Evolutionary conservation across 2,888 invertebrate genomes (phyloP), one percentile per base, ranked within the genome.

Genomic region (Gari tellinella): DNA sequence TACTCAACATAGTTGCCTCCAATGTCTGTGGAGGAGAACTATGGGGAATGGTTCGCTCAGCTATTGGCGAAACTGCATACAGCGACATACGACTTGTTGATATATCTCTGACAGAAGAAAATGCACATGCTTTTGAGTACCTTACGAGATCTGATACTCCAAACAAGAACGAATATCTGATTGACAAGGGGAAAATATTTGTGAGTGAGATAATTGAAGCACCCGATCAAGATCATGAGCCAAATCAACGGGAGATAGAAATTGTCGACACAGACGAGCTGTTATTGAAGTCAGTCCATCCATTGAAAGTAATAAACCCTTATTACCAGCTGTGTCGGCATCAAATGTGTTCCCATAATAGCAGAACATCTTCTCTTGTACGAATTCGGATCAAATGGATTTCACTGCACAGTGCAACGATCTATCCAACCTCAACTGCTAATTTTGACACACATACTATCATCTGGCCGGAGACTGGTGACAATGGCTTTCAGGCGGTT

Each of bases 21-120:
- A 65, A 72, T 55, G 38, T 80, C 0, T 45, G 63, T 23, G 80
- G 77, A 19, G 52, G 69, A 17, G 77, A 80, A 45, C 23, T 80
- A 2, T 80, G 80, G 80, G 80, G 80, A 21, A 56, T 74, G 57
- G 52, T 65, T 1, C 57, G 80, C 12, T 58, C 60, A n/a, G 51
- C 61, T 41, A 49, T 62, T 26, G 56, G 41, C n/a, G 68, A 69
- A 49, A 57, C 46, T 15, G 52, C 49, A 12, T 53, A 67, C 58
- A 41, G 25, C 2, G 55, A 73, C 41, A n/a, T 73, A 1, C 57
- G 56, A 17, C 12, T 67, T 19, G 14, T 73, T 23, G 73, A 73
- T 41, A 55, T 73, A 40, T 49, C 57, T 12, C 21, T 65, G 56
- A 43, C 41, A 21, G 57, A 56, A 23, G 65, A 57, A 48, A 65